Base-by-base conservation (phyloP, 2,113 vertebrate species). In the Misgurnus anguillicaudatus region DNA sequence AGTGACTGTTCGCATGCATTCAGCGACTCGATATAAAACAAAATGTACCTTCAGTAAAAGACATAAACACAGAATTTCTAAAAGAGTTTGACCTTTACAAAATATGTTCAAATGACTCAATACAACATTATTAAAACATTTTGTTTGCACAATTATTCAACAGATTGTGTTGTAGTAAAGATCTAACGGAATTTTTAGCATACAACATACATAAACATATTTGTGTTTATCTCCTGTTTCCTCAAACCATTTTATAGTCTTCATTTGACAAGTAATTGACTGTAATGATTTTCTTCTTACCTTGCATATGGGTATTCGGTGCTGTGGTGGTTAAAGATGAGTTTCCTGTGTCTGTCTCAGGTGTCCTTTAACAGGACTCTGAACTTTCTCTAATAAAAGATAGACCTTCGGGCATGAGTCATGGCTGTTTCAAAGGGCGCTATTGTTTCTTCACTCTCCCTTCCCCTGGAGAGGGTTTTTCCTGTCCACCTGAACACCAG, bases 391-490 rank as follows among this genome's bases (percentile, higher is more conserved):
- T 17, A 19, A 24, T 70, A 19, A 69, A 65, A 47, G 42, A 38
- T 7, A 61, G 19, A 47, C 41, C 61, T 80, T 36, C n/a, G 51
- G 5, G 36, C 63, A 63, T 77, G 64, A 81, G 71, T 68, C 61
- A 61, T 53, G 53, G 63, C 68, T 11, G 62, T 80, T 82, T 62
- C 73, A 73, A 85, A 82, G 75, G 42, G 58, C 77, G 71, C 24
- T 53, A 47, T 61, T 61, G 57, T 79, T 73, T 10, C 3, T 67
- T n/a, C 11, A 38, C 17, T 53, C 63, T 67, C 47, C 58, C 53
- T 67, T 75, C 24, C 57, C 31, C 57, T 42, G 11, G 17, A 75
- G 53, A 73, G 21, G 61, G 14, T 24, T 70, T 79, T 63, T 31
- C 42, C n/a, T 48, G 53, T 57, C 19, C 11, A 39, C 3, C 41